Percentiles rank a stretch among this genome's conserved stretches.
phyloP scores from a whole-genome alignment of 1,140 invertebrate species.

The Hermetia illucens region DNA sequence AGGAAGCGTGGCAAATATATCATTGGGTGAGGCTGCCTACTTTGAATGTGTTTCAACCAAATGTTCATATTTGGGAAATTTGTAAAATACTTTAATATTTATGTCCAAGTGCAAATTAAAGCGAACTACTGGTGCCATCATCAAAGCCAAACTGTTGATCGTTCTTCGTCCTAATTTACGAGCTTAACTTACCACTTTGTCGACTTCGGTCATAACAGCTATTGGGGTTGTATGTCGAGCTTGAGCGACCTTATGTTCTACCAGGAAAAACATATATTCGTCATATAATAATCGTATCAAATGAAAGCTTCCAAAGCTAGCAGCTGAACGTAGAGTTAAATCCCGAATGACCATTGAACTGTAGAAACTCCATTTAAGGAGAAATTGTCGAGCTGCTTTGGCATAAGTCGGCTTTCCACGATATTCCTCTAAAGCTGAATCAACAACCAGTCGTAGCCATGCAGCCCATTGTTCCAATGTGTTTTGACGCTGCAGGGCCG shows the following conservation, averaged over 20 bases:
- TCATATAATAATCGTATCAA: slow-evolving; percentile 93
- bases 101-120: too few relatives aligned
- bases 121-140: too few relatives aligned
- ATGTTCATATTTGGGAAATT: too few relatives aligned
- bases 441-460: slow-evolving; percentile 89
- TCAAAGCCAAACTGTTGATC: too few relatives aligned
- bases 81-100: too few relatives aligned
- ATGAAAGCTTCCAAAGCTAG: slow-evolving; percentile 98
- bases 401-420: slow-evolving; percentile 73
- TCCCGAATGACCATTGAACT: slow-evolving; percentile 95
- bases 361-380: slow-evolving; percentile 99
- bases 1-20: too few relatives aligned
- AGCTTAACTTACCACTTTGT: slow-evolving; percentile 22
- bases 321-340: slow-evolving; percentile 85
- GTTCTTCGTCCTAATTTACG: too few relatives aligned
- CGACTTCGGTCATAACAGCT: slow-evolving; percentile 59
- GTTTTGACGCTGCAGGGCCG: slow-evolving; percentile 82
- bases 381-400: slow-evolving; percentile 83
- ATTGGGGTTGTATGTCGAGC: slow-evolving; percentile 84
- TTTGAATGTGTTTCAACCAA: too few relatives aligned
- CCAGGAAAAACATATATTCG: slow-evolving; percentile 98
- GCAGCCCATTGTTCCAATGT: slow-evolving; percentile 92
- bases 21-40: too few relatives aligned
- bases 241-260: slow-evolving; percentile 91
- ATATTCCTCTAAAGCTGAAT: slow-evolving; percentile 75